phyloP scores from a whole-genome alignment of 2,888 invertebrate species.

The Nycteola revayana region DNA sequence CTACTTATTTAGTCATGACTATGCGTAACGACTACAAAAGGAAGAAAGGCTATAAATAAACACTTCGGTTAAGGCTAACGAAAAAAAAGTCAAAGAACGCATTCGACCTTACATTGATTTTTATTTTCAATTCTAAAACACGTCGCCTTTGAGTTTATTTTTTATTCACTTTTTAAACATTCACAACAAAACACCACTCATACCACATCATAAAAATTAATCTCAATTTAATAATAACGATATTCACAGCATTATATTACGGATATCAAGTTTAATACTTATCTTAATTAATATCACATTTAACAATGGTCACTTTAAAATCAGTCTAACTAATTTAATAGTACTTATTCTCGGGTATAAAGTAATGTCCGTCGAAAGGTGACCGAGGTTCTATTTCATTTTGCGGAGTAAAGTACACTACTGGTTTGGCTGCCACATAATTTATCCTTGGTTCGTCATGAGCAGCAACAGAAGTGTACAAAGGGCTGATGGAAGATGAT shows the following conservation, averaged over 20 bases:
- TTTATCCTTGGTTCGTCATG: conserved; percentile 15
- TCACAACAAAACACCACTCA: conserved; percentile 2
- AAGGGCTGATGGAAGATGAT: conserved; percentile 16
- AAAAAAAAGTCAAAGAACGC: conserved; percentile 4
- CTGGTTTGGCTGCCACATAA: conserved; percentile 22
- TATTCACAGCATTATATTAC: conserved; percentile 3
- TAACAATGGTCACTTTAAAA: conserved; percentile 4
- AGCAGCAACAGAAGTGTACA: conserved; percentile 21
- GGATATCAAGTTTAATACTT: conserved; percentile 12
- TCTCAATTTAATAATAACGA: conserved; percentile 5
- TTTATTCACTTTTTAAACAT: conserved; percentile 11
- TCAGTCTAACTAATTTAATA: conserved; percentile 13
- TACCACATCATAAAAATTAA: conserved; percentile 6
- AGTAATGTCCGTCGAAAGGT: conserved; percentile 50
- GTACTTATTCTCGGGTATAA: conserved; percentile 43
- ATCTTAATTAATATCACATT: conserved; percentile 33
- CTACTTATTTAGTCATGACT: no score
- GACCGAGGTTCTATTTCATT: conserved; percentile 38
- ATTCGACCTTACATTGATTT: conserved; percentile 16
- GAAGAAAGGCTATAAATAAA: conserved; percentile 6
- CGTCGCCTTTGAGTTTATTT: conserved; percentile 1
- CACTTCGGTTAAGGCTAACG: conserved; percentile 2
- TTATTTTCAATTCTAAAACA: conserved; percentile 12
- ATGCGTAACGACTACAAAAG: background rate
- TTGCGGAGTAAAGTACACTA: conserved; percentile 52